These are phyloP conservation scores for Pseudochaenichthys georgianus DNA, from an alignment of 2,797 vertebrate species.

Conservation along the genomic window DNA sequence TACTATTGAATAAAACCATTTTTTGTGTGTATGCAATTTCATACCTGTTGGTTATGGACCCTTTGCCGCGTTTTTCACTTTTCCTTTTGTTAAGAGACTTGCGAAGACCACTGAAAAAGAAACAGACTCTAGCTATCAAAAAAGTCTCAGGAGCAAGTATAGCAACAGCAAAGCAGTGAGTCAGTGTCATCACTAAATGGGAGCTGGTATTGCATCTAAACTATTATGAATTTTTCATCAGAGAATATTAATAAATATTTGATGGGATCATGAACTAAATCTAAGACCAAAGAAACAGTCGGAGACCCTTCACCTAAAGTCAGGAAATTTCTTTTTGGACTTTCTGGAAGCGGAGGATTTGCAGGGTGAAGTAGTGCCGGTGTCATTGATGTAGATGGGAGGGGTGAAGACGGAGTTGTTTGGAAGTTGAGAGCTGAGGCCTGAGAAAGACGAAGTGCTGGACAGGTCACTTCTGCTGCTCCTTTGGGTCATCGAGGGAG, in stretches of 20 bases:
- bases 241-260: not conserved
- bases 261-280: not conserved
- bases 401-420: slow-evolving; percentile 80
- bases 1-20: too few relatives aligned
- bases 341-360: slow-evolving; percentile 81
- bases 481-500: slow-evolving; percentile 52
- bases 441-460: slow-evolving; percentile 63
- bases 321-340: slow-evolving; percentile 90
- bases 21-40: not conserved
- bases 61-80: slow-evolving; percentile 83
- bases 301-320: slow-evolving; percentile 86
- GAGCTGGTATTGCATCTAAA: not conserved
- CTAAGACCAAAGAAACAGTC: not conserved
- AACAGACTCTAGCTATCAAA: not conserved
- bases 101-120: slow-evolving; percentile 86
- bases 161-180: not conserved
- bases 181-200: not conserved
- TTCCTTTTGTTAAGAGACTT: slow-evolving; percentile 91
- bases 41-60: slow-evolving; percentile 88
- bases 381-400: slow-evolving; percentile 52
- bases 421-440: slow-evolving; percentile 76
- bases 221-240: not conserved
- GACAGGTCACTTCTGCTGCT: slow-evolving; percentile 66
- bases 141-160: not conserved
- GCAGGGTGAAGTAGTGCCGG: slow-evolving; percentile 71